phyloP scores from a whole-genome alignment of 2,113 vertebrate genomes.

The Cynocephalus volans region DNA sequence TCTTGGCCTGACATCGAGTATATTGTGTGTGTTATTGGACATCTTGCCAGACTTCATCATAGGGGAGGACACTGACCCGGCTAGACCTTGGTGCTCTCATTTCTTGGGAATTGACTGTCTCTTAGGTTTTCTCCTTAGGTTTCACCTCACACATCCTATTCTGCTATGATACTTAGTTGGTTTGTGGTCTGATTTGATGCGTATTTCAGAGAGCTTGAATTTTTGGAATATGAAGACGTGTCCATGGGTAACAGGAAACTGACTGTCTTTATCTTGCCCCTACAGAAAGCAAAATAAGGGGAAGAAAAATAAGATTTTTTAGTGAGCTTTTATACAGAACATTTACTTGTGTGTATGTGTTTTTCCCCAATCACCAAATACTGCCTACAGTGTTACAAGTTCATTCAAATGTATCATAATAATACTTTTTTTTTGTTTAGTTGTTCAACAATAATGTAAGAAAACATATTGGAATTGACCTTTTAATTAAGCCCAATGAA shows the following conservation, averaged over 20 bases:
- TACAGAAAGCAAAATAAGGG: constrained; percentile 85
- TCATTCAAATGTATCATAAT: background rate
- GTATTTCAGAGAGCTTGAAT: constrained; percentile 88
- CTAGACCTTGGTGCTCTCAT: constrained; percentile 52
- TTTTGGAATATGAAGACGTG: constrained; percentile 87
- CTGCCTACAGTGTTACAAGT: background rate
- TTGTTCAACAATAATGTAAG: background rate
- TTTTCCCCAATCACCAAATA: background rate
- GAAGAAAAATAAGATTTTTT: background rate
- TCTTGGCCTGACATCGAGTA: constrained; percentile 10
- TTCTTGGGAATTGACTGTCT: constrained; percentile 71
- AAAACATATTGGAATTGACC: background rate
- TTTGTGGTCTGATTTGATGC: constrained; percentile 86
- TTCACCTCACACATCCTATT: constrained; percentile 89
- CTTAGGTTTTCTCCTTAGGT: constrained; percentile 80
- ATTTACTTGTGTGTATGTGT: background rate
- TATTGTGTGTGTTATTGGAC: constrained; percentile 70
- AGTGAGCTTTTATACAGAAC: constrained; percentile 5
- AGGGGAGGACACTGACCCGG: constrained; percentile 60
- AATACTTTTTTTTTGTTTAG: background rate
- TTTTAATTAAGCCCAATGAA: constrained; percentile 41
- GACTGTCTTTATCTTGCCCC: constrained; percentile 95
- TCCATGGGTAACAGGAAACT: constrained; percentile 95
- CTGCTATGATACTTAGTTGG: constrained; percentile 88
- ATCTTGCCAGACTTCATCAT: constrained; percentile 81